Conservation (phyloP, 1,140 invertebrate species). For the Lordiphosa clarofinis region DNA sequence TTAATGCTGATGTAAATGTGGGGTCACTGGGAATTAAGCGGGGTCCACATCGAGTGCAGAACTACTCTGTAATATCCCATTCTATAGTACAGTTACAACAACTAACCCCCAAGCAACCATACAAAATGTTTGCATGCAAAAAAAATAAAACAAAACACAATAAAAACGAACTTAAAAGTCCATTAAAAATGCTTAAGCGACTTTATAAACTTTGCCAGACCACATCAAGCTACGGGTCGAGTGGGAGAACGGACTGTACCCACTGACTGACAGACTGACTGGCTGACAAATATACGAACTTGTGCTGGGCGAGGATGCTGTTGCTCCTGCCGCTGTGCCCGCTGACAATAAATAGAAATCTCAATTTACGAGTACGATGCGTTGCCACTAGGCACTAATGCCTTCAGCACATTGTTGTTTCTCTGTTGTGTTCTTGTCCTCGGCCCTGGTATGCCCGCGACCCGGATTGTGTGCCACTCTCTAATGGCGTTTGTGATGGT, state of each 20-base stretch:
- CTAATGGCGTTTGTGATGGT: slow-evolving; percentile 74
- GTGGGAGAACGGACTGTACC: slow-evolving; percentile 30
- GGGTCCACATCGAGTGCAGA: no score
- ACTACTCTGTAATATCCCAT: not conserved
- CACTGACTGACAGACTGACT: slow-evolving; percentile 19
- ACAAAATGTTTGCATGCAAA: slow-evolving; percentile 17
- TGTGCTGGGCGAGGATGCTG: slow-evolving; percentile 9
- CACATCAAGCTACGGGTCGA: slow-evolving; percentile 51
- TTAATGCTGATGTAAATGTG: no score
- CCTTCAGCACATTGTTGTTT: slow-evolving; percentile 24
- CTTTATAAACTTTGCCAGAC: slow-evolving; percentile 63
- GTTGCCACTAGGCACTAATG: slow-evolving; percentile 44
- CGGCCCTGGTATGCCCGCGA: slow-evolving; percentile 13
- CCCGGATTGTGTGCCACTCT: slow-evolving; percentile 40
- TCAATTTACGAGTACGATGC: slow-evolving; percentile 76
- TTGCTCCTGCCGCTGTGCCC: slow-evolving; percentile 20
- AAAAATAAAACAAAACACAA: slow-evolving; percentile 49
- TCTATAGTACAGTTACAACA: slow-evolving; percentile 5
- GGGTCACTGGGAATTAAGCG: no score
- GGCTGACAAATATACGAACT: slow-evolving; percentile 32
- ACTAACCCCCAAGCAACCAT: slow-evolving; percentile 13
- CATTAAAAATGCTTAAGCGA: slow-evolving; percentile 70
- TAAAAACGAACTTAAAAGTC: slow-evolving; percentile 74
- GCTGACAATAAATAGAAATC: slow-evolving; percentile 74
- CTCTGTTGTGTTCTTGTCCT: slow-evolving; percentile 13